These are phyloP conservation scores for Notarius lentiginosus DNA, from an alignment of 2,113 vertebrate species.

Conservation along the genomic window DNA sequence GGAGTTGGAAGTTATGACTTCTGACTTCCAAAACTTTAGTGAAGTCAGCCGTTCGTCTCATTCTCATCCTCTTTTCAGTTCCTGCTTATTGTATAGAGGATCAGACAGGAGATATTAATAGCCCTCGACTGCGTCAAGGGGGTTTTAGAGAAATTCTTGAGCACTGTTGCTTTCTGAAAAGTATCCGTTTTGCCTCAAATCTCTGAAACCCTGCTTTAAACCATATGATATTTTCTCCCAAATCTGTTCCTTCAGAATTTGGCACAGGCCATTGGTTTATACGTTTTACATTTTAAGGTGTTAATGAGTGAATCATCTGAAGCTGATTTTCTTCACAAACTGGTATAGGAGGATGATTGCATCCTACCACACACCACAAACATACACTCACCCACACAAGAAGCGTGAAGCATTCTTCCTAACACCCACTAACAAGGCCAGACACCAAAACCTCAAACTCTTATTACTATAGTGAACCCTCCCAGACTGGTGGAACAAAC, in stretches of 20 bases:
- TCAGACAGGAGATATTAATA: conserved; percentile 64
- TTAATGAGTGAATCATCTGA: not conserved
- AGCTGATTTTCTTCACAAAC: not conserved
- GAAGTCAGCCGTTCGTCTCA: conserved; percentile 21
- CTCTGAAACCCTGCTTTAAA: not conserved
- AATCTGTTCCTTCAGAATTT: not conserved
- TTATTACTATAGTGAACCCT: conserved; percentile 40
- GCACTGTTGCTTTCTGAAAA: not conserved
- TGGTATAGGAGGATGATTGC: not conserved
- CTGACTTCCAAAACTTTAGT: conserved; percentile 43
- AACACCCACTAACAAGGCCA: conserved; percentile 42
- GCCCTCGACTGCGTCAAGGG: conserved; percentile 5
- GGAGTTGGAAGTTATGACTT: conserved; percentile 36
- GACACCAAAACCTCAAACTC: conserved; percentile 42
- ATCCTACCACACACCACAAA: conserved; percentile 32
- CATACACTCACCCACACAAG: conserved; percentile 29
- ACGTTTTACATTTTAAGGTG: not conserved
- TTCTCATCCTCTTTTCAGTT: conserved; percentile 24
- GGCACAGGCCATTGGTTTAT: no score
- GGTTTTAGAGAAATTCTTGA: not conserved
- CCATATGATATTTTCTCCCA: not conserved
- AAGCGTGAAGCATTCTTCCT: conserved; percentile 37
- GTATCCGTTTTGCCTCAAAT: not conserved
- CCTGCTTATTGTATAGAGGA: conserved; percentile 58
- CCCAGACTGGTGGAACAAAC: conserved; percentile 32